These are phyloP conservation scores for Phrynocephalus guinanensis DNA, from an alignment of 2,797 vertebrate genomes.

Conservation along the genomic window DNA sequence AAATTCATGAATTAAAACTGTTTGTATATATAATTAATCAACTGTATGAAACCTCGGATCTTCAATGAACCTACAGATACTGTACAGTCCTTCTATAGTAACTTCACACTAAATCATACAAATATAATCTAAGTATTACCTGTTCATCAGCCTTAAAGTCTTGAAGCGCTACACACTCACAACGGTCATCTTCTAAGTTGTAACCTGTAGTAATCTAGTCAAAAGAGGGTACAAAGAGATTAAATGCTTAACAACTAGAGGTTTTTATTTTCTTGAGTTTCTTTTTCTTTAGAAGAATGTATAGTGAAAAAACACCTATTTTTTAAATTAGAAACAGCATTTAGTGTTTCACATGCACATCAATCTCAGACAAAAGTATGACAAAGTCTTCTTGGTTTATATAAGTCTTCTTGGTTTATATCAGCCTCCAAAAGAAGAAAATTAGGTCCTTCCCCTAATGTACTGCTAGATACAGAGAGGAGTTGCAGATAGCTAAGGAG, in stretches of 20 bases:
- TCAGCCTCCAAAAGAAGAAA: background rate
- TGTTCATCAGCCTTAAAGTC: constrained; percentile 94
- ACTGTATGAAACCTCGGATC: background rate
- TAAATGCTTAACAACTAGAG: constrained; percentile 25
- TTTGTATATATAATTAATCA: background rate
- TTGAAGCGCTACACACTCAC: constrained; percentile 93
- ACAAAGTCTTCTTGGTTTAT: background rate
- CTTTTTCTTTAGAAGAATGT: constrained; percentile 17
- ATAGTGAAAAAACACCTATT: background rate
- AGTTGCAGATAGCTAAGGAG: background rate
- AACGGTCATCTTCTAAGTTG: constrained; percentile 97
- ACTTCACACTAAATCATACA: constrained; percentile 1
- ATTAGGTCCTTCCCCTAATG: background rate
- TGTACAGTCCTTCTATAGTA: background rate
- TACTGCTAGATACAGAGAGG: background rate
- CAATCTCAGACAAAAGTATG: background rate
- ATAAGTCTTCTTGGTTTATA: background rate
- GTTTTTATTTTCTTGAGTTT: constrained; percentile 4
- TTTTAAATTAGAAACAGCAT: background rate
- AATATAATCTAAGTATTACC: constrained; percentile 75
- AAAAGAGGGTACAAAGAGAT: constrained; percentile 45
- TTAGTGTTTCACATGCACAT: background rate
- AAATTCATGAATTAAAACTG: constrained; percentile 4
- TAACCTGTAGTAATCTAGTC: constrained; percentile 96
- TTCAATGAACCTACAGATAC: background rate